A percentile compares a stretch with the other conserved stretches of the same genome.
Evolutionary conservation across 1,140 invertebrate genomes (phyloP).

Genomic region (Hyphantria cunea): DNA sequence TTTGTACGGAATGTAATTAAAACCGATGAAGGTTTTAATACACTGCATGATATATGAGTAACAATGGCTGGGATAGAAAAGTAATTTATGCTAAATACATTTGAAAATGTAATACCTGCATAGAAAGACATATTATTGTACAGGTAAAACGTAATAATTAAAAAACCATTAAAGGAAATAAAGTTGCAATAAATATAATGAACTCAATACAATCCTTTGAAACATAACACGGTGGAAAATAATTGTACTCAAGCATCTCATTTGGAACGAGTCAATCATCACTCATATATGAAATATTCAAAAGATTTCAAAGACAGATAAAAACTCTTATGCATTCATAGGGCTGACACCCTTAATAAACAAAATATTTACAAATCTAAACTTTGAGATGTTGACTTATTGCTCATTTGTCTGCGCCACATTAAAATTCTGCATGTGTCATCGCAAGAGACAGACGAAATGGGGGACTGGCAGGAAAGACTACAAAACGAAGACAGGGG

Average conservation of each 20-base stretch:
- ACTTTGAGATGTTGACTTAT: constrained; percentile 27
- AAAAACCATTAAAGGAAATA: neutral
- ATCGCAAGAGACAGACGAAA: constrained; percentile 17
- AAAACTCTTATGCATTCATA: constrained; percentile 1
- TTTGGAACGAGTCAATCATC: neutral
- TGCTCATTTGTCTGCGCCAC: constrained; percentile 24
- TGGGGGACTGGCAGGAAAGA: constrained; percentile 17
- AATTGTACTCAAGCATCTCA: neutral
- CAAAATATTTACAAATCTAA: constrained; percentile 19
- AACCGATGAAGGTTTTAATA: constrained; percentile 24
- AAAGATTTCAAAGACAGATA: neutral
- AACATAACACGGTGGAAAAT: neutral
- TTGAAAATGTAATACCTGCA: neutral
- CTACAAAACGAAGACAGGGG: constrained; percentile 1
- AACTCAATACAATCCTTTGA: neutral
- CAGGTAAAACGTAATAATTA: too few relatives aligned
- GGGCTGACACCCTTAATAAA: constrained; percentile 9
- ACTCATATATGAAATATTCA: neutral
- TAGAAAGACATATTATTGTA: too few relatives aligned
- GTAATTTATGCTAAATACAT: constrained; percentile 1
- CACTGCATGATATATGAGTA: constrained; percentile 2
- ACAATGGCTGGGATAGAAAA: neutral
- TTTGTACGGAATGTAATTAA: constrained; percentile 24
- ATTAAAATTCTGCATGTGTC: constrained; percentile 52
- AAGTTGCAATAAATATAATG: neutral